phyloP scores from a whole-genome alignment of 2,797 vertebrate species.

The Sebastes hubbsi region DNA sequence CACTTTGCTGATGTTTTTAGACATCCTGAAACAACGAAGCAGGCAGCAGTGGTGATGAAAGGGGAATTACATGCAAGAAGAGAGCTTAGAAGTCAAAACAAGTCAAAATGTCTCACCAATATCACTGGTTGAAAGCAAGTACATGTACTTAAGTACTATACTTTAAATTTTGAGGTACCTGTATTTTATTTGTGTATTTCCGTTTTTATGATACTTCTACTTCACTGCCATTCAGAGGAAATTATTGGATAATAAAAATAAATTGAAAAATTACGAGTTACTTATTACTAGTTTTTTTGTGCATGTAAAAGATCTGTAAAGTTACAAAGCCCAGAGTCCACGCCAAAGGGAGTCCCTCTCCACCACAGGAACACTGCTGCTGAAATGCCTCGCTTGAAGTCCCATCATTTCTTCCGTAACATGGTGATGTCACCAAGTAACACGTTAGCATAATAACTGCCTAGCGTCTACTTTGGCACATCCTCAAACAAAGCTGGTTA shows the following conservation, averaged over 20 bases:
- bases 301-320: too few relatives aligned
- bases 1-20: background rate
- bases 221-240: background rate
- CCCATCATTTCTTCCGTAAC: too few relatives aligned
- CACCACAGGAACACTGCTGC: too few relatives aligned
- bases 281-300: too few relatives aligned
- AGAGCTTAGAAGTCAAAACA: background rate
- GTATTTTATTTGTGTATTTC: background rate
- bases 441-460: too few relatives aligned
- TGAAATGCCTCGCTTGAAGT: too few relatives aligned
- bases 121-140: background rate
- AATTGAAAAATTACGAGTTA: too few relatives aligned
- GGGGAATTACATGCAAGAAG: background rate
- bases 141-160: background rate
- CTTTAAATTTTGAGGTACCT: background rate
- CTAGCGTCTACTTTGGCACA: too few relatives aligned
- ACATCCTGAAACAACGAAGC: background rate
- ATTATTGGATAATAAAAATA: background rate
- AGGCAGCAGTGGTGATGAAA: background rate
- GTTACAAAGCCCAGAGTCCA: too few relatives aligned
- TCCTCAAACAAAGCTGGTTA: too few relatives aligned
- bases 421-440: too few relatives aligned
- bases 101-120: background rate
- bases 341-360: too few relatives aligned
- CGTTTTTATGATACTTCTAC: background rate